Percentiles rank a stretch among this genome's conserved stretches.
These are phyloP conservation scores for Sceloporus undulatus DNA, from an alignment of 2,113 vertebrate genomes.

Conservation along the genomic window DNA sequence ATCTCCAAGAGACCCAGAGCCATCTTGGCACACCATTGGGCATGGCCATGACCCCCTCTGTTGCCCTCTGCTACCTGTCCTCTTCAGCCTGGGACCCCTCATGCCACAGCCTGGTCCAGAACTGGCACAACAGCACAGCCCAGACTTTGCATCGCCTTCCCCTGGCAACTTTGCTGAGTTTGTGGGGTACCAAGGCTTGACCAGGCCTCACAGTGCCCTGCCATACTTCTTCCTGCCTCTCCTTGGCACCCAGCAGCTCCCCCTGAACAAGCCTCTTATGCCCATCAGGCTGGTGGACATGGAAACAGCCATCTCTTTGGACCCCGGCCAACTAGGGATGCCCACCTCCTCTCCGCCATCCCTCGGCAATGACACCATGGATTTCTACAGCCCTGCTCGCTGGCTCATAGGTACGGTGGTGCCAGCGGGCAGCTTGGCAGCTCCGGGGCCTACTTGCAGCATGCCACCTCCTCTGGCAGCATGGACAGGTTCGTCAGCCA, in stretches of 20 bases:
- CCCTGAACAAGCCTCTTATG: constrained; percentile 74
- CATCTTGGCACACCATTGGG: constrained; percentile 74
- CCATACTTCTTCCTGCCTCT: constrained; percentile 69
- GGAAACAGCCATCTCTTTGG: constrained; percentile 76
- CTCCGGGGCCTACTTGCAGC: constrained; percentile 82
- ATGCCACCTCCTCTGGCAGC: constrained; percentile 74
- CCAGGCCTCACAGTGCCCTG: constrained; percentile 76
- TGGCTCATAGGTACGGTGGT: constrained; percentile 82
- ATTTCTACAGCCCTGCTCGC: constrained; percentile 86
- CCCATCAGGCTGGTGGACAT: constrained; percentile 63
- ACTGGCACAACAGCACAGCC: constrained; percentile 77
- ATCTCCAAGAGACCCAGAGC: constrained; percentile 27
- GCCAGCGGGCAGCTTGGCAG: constrained; percentile 76
- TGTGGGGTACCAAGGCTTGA: constrained; percentile 27
- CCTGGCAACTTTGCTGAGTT: constrained; percentile 79
- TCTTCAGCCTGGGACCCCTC: constrained; percentile 76
- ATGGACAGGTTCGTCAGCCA: constrained; percentile 90
- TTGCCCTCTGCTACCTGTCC: constrained; percentile 9
- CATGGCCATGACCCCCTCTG: constrained; percentile 37
- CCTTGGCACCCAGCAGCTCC: constrained; percentile 63
- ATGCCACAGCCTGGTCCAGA: constrained; percentile 55
- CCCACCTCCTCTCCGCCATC: constrained; percentile 62
- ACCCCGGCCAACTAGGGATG: constrained; percentile 73
- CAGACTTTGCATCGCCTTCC: constrained; percentile 60
- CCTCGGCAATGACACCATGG: constrained; percentile 75